Evolutionary conservation across 2,888 invertebrate species (phyloP).

Genomic region (Tetragonula carbonaria): DNA sequence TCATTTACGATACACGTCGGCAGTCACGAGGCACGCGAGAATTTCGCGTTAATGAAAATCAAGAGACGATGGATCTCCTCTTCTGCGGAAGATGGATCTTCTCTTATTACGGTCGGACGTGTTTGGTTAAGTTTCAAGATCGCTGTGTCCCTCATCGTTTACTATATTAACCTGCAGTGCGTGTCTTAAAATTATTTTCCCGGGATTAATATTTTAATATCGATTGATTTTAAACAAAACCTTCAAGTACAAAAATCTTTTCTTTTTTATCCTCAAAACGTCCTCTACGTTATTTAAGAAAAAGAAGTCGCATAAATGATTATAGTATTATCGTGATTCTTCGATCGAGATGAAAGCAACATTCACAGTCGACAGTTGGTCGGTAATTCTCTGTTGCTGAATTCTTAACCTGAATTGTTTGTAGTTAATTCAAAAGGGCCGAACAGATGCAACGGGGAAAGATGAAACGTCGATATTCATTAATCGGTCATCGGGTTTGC

Average conservation of each 20-base stretch:
- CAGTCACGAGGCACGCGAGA: not conserved
- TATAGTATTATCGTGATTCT: not conserved
- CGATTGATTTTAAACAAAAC: too few relatives aligned
- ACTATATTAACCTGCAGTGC: not conserved
- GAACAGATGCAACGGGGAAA: not conserved
- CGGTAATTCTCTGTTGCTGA: not conserved
- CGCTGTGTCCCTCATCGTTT: not conserved
- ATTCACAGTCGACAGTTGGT: not conserved
- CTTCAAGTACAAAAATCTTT: too few relatives aligned
- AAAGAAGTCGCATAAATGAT: not conserved
- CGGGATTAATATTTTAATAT: too few relatives aligned
- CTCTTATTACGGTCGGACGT: not conserved
- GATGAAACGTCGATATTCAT: constrained; percentile 15
- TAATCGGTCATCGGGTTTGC: not conserved
- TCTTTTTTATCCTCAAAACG: too few relatives aligned
- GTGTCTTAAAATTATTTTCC: not conserved
- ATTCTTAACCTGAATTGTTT: not conserved
- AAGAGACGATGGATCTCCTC: not conserved
- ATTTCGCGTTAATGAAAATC: too few relatives aligned
- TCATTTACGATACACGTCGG: not conserved
- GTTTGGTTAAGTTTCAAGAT: not conserved
- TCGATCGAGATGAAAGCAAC: not conserved
- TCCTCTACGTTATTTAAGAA: not conserved
- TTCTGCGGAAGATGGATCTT: not conserved
- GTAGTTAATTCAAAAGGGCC: not conserved